Conservation (phyloP, 2,113 vertebrate species). For the Pampusana beccarii region DNA sequence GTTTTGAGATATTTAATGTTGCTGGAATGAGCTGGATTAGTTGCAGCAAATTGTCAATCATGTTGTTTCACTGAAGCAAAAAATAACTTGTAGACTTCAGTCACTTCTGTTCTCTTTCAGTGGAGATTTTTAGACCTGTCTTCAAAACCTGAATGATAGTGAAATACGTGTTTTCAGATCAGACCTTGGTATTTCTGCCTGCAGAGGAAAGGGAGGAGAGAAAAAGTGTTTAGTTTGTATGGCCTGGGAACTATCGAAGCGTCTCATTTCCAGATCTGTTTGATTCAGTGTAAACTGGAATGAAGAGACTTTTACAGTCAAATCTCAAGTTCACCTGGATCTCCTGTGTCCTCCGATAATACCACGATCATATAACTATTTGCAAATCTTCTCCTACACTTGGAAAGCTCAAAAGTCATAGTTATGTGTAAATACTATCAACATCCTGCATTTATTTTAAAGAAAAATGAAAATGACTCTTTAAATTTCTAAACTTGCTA, state of each 20-base stretch:
- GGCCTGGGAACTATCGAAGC: not conserved
- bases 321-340: not conserved
- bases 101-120: not conserved
- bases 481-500: not conserved
- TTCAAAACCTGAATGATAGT: not conserved
- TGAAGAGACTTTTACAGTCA: not conserved
- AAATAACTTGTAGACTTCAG: conserved; percentile 7
- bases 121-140: not conserved
- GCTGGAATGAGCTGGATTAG: conserved; percentile 6
- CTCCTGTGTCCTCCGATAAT: not conserved
- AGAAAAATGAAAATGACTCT: not conserved
- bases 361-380: not conserved
- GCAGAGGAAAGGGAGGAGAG: not conserved
- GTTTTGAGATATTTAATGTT: not conserved
- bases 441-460: not conserved
- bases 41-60: conserved; percentile 31
- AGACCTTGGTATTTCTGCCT: not conserved
- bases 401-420: not conserved
- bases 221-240: not conserved
- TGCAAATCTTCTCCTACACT: not conserved
- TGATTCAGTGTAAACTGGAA: not conserved
- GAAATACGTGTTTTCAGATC: not conserved
- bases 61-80: not conserved
- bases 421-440: not conserved
- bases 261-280: not conserved